Base-by-base conservation (phyloP, 2,797 vertebrate genomes). In the Chromobotia macracanthus region DNA sequence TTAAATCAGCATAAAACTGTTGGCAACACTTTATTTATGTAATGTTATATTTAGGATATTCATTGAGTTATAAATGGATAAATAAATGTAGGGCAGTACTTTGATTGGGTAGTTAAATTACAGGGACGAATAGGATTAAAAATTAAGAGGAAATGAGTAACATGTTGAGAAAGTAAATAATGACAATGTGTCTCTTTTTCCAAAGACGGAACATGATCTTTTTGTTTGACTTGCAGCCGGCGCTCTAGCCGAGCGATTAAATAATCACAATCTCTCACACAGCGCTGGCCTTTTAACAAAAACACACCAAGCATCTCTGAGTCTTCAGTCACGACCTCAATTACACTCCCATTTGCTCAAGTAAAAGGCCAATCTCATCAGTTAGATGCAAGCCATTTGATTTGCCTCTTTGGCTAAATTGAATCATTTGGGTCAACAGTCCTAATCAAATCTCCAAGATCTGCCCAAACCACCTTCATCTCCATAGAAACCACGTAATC, bases 361-460 rank as follows among this genome's bases (percentile, higher is more conserved):
- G 38, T 58, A 19, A 85, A 84, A 81, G 78, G 84, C 48, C 80
- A 86, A 83, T 74, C 66, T 41, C 73, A 72, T 84, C 66, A 86
- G 74, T 77, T 75, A 18, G 31, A 12, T 46, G 21, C 31, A 25
- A 55, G 46, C 63, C 71, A 63, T 80, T 79, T 72, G 76, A 84
- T 76, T 74, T 35, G 25, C 68, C 41, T 74, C 58, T 18, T 79
- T 4, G 10, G 48, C 31, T 77, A 71, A 84, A 77, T 83, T 63
- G 50, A 53, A 72, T 68, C 69, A 19, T 77, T 76, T 25, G 73
- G 69, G 68, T 60, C 60, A 67, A 58, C 61, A 3, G 51, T 46
- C 35, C 63, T 82, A 78, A 82, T 78, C 65, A 66, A 51, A 82
- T 82, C 71, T 41, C 38, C 16, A 16, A 41, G 55, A 70, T 75